Percentiles rank a stretch among this genome's conserved stretches.
Evolutionary conservation across 2,113 vertebrate genomes (phyloP).

Genomic region (Numenius arquata): DNA sequence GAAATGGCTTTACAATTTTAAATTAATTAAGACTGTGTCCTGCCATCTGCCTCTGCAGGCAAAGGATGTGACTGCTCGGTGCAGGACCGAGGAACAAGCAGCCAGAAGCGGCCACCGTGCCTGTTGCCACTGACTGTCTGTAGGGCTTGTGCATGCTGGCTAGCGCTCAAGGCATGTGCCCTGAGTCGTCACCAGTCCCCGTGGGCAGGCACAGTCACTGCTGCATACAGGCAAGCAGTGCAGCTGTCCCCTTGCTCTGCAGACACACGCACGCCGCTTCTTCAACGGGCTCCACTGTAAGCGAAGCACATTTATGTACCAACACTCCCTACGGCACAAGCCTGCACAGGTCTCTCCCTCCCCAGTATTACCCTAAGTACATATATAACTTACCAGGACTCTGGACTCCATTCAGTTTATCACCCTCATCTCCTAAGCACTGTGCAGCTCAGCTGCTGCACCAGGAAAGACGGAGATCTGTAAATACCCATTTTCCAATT

Average conservation of each 20-base stretch:
- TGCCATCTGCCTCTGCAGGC: neutral
- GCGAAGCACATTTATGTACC: neutral
- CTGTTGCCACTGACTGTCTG: neutral
- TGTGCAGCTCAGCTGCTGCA: neutral
- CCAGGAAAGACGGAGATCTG: neutral
- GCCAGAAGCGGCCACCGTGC: neutral
- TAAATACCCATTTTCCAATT: neutral
- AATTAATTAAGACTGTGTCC: neutral
- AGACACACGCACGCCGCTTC: neutral
- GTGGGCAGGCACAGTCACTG: neutral
- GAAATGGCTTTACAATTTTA: neutral
- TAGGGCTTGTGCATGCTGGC: rapidly evolving
- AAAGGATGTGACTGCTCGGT: neutral
- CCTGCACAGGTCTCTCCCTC: neutral
- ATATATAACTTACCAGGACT: neutral
- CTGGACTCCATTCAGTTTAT: neutral
- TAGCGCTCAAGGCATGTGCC: neutral
- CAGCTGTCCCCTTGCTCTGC: neutral
- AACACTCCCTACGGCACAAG: neutral
- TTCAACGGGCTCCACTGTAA: neutral
- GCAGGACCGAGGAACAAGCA: neutral
- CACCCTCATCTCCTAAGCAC: neutral
- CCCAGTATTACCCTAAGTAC: neutral
- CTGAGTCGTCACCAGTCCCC: rapidly evolving
- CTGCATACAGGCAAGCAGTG: neutral